These are phyloP conservation scores for Baccha elongata DNA, from an alignment of 2,888 invertebrate genomes.

Conservation along the genomic window DNA sequence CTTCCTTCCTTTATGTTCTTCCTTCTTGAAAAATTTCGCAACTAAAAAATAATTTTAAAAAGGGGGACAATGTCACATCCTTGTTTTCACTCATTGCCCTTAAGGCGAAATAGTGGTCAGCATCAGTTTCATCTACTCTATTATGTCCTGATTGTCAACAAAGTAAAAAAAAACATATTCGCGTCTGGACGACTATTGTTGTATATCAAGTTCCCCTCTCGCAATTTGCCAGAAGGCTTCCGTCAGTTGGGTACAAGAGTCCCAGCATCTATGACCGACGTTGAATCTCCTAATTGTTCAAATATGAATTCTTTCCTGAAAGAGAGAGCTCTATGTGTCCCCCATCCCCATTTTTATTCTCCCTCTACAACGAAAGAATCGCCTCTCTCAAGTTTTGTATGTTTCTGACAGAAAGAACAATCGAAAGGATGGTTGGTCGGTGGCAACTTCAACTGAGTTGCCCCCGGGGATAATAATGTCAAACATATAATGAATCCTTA, in stretches of 20 bases:
- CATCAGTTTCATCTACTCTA: slow-evolving; percentile 10
- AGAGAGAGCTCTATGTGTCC: background rate
- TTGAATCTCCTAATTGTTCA: slow-evolving; percentile 56
- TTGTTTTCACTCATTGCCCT: slow-evolving; percentile 39
- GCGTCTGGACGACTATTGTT: slow-evolving; percentile 11
- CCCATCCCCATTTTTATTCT: background rate
- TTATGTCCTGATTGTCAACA: slow-evolving; percentile 38
- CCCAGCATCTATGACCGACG: background rate
- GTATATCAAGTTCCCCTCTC: background rate
- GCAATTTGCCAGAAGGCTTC: background rate
- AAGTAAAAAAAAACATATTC: slow-evolving; percentile 10
- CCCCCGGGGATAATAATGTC: slow-evolving; percentile 44
- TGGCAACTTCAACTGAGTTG: slow-evolving; percentile 26
- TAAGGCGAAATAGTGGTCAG: slow-evolving; percentile 12
- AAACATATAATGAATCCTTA: slow-evolving; percentile 51
- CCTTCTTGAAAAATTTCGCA: slow-evolving; percentile 46
- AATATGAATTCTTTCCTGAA: slow-evolving; percentile 47
- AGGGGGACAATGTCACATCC: slow-evolving; percentile 59
- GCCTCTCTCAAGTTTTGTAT: slow-evolving; percentile 23
- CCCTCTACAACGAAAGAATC: slow-evolving; percentile 9
- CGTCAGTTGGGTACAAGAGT: background rate
- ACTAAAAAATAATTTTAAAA: slow-evolving; percentile 43
- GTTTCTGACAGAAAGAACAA: slow-evolving; percentile 38
- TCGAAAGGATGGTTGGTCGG: slow-evolving; percentile 28
- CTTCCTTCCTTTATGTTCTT: slow-evolving; percentile 18